phyloP scores from a whole-genome alignment of 23 tunicate species.

The Ciona savignyi region DNA sequence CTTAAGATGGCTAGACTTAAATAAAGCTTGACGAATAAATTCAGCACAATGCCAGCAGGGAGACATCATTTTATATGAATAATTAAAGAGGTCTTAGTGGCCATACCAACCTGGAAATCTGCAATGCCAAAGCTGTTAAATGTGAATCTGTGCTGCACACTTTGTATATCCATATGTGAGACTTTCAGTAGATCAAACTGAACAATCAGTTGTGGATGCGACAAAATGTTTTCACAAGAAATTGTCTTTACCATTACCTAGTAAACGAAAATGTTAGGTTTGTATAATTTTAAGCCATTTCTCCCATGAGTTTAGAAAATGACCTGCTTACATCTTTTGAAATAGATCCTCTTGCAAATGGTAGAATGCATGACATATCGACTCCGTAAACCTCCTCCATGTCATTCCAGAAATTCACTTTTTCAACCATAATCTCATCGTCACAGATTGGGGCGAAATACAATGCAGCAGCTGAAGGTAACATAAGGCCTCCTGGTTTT shows the following conservation, averaged over 20 bases:
- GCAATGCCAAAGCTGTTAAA: constrained; percentile 87
- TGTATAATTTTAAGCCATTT: too few relatives aligned
- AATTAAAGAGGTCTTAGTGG: constrained; percentile 4
- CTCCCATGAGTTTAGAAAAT: too few relatives aligned
- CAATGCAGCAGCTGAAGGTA: constrained; percentile 56
- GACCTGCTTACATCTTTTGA: constrained; percentile 73
- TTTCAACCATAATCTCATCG: constrained; percentile 82
- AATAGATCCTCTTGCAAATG: constrained; percentile 73
- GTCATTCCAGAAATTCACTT: constrained; percentile 92
- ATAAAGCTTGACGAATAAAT: too few relatives aligned
- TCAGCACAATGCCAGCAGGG: neutral
- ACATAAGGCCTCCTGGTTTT: constrained; percentile 72
- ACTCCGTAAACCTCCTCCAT: constrained; percentile 88
- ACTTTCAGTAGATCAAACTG: constrained; percentile 45
- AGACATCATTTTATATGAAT: constrained; percentile 1
- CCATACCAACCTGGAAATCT: constrained; percentile 61
- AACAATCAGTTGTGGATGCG: constrained; percentile 48
- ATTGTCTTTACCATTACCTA: constrained; percentile 86
- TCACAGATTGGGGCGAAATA: constrained; percentile 77
- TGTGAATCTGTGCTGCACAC: constrained; percentile 34
- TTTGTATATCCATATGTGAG: constrained; percentile 36
- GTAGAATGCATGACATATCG: constrained; percentile 69
- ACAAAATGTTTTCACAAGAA: constrained; percentile 60
- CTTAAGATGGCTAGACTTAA: too few relatives aligned
- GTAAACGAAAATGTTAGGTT: neutral